Percentiles rank a stretch among this genome's conserved stretches.
phyloP scores from a whole-genome alignment of 2,113 vertebrate genomes.

The Leiothrix lutea region DNA sequence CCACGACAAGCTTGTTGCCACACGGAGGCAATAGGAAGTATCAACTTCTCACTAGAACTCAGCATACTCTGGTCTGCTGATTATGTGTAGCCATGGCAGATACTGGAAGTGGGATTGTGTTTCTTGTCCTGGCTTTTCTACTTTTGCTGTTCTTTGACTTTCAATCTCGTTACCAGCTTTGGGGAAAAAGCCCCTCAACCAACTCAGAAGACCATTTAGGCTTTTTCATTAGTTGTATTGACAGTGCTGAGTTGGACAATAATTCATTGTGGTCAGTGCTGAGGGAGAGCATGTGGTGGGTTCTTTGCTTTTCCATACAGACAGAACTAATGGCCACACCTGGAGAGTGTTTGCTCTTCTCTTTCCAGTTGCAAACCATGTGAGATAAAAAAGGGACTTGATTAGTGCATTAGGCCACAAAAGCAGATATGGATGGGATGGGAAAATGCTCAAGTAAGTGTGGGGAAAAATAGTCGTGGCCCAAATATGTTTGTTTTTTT shows the following conservation, averaged over 20 bases:
- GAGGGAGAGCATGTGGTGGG: neutral
- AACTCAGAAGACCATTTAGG: neutral
- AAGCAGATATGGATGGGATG: neutral
- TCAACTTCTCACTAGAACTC: neutral
- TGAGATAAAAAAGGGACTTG: neutral
- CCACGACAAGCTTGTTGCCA: neutral
- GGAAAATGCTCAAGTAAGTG: accelerated
- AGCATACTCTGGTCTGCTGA: neutral
- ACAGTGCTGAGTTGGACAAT: neutral
- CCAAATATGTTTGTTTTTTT: neutral
- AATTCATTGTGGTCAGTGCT: accelerated
- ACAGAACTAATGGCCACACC: neutral
- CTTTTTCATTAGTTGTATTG: neutral
- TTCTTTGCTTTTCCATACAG: neutral
- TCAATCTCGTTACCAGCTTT: neutral
- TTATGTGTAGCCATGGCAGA: neutral
- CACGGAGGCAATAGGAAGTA: neutral
- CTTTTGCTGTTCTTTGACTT: neutral
- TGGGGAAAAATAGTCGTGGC: neutral
- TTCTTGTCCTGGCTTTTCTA: neutral
- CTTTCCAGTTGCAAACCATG: neutral
- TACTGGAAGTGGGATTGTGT: neutral
- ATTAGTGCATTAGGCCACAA: neutral
- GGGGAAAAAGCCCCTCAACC: neutral
- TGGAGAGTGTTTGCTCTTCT: neutral